A percentile compares a stretch with the other conserved stretches of the same genome.
phyloP scores from a whole-genome alignment of 2,888 invertebrate genomes.

The Drosophila aldrichi region DNA sequence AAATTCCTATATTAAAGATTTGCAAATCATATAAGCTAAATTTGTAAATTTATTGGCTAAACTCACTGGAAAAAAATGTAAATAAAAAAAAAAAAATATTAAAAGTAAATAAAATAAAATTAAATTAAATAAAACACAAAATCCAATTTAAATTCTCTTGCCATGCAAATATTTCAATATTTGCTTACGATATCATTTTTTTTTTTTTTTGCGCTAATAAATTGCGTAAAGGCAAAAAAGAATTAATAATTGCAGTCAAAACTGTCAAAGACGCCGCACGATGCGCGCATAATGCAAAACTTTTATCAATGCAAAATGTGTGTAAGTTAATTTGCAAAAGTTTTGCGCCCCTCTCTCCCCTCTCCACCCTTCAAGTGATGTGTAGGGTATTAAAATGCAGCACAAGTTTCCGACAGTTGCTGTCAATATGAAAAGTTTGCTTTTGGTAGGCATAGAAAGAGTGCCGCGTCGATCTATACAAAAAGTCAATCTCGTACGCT shows the following conservation, averaged over 20 bases:
- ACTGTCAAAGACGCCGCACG: conserved; percentile 49
- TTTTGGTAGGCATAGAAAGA: conserved; percentile 22
- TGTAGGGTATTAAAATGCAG: conserved; percentile 31
- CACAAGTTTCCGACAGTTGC: conserved; percentile 57
- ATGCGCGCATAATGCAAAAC: conserved; percentile 5
- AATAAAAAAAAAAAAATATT: too few relatives aligned
- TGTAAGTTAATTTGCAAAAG: conserved; percentile 31
- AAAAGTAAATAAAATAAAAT: too few relatives aligned
- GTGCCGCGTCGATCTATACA: conserved; percentile 12
- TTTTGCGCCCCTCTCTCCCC: background rate
- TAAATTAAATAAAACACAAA: too few relatives aligned
- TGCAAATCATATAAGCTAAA: too few relatives aligned
- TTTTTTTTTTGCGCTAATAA: conserved; percentile 18
- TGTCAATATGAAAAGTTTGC: conserved; percentile 60
- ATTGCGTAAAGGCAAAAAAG: conserved; percentile 21
- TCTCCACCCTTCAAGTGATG: background rate
- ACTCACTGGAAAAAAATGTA: too few relatives aligned
- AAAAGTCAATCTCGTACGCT: conserved; percentile 21
- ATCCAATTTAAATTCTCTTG: too few relatives aligned
- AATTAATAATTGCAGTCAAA: conserved; percentile 53
- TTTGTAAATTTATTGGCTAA: too few relatives aligned
- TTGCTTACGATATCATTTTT: background rate
- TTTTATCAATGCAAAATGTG: conserved; percentile 43
- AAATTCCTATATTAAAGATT: too few relatives aligned
- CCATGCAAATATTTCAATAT: background rate